Percentiles rank a stretch among this genome's conserved stretches.
These are phyloP conservation scores for Chironomus tentans DNA, from an alignment of 2,888 invertebrate genomes.

Conservation along the genomic window DNA sequence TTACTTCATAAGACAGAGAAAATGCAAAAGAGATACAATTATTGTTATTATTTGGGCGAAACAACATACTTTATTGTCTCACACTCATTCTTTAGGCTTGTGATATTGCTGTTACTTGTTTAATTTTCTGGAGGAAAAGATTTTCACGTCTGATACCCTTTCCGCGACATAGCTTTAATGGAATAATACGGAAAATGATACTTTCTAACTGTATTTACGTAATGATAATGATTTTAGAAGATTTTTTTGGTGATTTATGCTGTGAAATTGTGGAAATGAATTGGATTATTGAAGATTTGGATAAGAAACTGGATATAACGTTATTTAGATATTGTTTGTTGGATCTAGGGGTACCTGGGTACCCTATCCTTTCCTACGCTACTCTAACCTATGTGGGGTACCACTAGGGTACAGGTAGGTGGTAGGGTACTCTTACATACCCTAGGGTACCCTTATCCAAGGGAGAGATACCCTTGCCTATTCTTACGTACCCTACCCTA, in stretches of 20 bases:
- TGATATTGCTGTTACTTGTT: not conserved
- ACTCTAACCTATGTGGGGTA: no score
- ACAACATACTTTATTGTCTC: not conserved
- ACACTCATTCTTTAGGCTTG: not conserved
- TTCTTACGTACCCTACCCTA: no score
- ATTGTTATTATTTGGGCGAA: conserved; percentile 8
- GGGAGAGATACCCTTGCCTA: no score
- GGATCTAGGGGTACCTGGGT: no score
- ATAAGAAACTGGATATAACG: no score
- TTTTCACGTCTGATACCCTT: conserved; percentile 24
- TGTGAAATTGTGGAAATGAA: no score
- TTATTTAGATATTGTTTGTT: no score
- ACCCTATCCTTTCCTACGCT: no score
- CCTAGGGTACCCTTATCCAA: no score
- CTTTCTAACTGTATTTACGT: not conserved
- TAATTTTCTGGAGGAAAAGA: not conserved
- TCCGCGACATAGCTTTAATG: not conserved
- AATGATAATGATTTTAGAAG: not conserved
- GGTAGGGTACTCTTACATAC: no score
- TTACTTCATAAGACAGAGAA: not conserved
- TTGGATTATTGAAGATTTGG: no score
- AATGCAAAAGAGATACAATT: not conserved
- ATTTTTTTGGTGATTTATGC: not conserved
- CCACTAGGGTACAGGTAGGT: no score
- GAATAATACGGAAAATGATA: not conserved